Base-by-base conservation (phyloP, 2,113 vertebrate genomes). In the Amazona guildingii region DNA sequence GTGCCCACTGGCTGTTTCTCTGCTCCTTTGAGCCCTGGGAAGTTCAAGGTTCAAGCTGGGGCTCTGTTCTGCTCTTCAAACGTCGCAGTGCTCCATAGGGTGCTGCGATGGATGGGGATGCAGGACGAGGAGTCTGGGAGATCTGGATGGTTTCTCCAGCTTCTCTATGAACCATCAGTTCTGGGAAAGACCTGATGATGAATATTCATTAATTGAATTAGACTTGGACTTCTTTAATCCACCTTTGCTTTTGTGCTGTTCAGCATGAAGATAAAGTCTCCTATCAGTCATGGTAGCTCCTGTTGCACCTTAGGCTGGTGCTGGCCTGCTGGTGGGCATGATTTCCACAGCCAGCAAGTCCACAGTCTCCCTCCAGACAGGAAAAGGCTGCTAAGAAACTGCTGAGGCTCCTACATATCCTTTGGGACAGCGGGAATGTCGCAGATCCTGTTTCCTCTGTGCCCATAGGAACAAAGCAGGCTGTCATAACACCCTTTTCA, bases 201-300 rank as follows among this genome's bases (percentile, higher is more conserved):
- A 57, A 10, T 57, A n/a, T 59, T 29, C 59, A 51, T 17, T 66
- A 48, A 55, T 64, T 44, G 35, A 52, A 35, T 76, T 54, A 12
- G 7, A 5, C 19, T 46, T 29, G 28, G 17, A 9, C 8, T 46
- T 31, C 31, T 52, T 43, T 3, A 35, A 41, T 37, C 70, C 21
- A 37, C 13, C 6, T 62, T 64, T 31, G 8, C 7, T 79, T 72
- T 46, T 21, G 41, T 33, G 4, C 7, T 15, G 28, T 48, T 73
- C 16, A 70, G 14, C 70, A 10, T 15, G 29, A 35, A 72, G 67
- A 33, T 35, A 31, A 28, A 33, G 20, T 20, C 35, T 76, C 17
- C 29, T 29, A 5, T 54, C 23, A 5, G 39, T 1, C 0, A 2
- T 0, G 0, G 4, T 17, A 39, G 33, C 46, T 82, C 35, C 44